These are phyloP conservation scores for Nephila pilipes DNA, from an alignment of 1,140 invertebrate species.

Conservation along the genomic window DNA sequence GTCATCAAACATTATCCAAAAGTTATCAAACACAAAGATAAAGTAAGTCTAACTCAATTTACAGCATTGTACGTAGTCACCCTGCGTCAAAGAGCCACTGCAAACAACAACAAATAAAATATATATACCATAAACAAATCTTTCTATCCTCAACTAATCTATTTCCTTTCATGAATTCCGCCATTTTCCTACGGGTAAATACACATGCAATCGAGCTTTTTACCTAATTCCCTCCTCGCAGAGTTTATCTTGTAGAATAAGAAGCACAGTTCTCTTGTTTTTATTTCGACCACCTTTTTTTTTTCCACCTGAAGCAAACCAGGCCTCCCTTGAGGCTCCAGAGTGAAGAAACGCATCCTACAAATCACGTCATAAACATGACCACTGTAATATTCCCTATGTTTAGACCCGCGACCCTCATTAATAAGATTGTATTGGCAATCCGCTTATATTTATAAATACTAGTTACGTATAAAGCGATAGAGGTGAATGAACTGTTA, in stretches of 20 bases:
- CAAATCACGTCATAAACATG: background rate
- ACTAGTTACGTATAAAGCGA: background rate
- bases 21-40: too few species aligned
- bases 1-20: too few species aligned
- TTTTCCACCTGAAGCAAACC: too few species aligned
- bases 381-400: background rate
- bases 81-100: too few species aligned
- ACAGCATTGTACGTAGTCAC: too few species aligned
- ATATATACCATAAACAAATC: slow-evolving; percentile 11
- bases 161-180: background rate
- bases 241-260: slow-evolving; percentile 26
- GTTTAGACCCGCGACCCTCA: background rate
- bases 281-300: background rate
- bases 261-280: background rate
- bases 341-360: slow-evolving; percentile 11
- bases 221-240: background rate
- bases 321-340: too few species aligned
- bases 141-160: background rate
- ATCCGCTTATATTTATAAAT: background rate
- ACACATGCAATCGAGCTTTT: slow-evolving; percentile 32
- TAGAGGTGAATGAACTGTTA: too few species aligned
- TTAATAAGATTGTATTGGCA: slow-evolving; percentile 8
- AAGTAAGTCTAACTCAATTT: too few species aligned
- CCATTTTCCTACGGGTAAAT: slow-evolving; percentile 4
- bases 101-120: too few species aligned